phyloP scores from a whole-genome alignment of 2,113 vertebrate genomes.

The Furnarius figulus region DNA sequence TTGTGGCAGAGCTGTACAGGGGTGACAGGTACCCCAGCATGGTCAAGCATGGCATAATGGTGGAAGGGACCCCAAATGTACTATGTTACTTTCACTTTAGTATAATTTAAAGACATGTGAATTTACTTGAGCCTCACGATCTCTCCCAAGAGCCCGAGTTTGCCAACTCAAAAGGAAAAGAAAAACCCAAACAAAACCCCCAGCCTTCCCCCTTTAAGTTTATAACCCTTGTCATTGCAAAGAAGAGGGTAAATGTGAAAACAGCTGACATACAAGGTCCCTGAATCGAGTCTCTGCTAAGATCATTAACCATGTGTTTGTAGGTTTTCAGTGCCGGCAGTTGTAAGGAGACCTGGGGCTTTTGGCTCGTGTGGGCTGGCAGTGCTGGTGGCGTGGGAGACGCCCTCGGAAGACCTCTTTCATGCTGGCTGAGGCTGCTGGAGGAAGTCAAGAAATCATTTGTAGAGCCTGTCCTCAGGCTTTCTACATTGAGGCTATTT shows the following conservation, averaged over 20 bases:
- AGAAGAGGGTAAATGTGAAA: slow-evolving; percentile 22
- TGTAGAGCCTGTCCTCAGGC: neutral
- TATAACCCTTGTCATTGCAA: neutral
- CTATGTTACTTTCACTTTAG: fast-evolving
- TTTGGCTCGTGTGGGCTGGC: neutral
- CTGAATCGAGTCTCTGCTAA: neutral
- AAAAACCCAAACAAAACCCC: neutral
- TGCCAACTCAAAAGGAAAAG: neutral
- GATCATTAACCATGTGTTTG: neutral
- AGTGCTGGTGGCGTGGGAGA: fast-evolving
- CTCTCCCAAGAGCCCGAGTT: neutral
- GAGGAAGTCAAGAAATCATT: neutral
- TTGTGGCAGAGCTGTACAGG: neutral
- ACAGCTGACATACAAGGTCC: neutral
- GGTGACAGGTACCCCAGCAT: neutral
- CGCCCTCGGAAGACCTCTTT: neutral
- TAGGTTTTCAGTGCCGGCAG: neutral
- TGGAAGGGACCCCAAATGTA: neutral
- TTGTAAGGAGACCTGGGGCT: neutral
- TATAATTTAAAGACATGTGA: neutral
- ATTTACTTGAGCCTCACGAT: neutral
- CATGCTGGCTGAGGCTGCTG: neutral
- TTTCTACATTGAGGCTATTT: neutral
- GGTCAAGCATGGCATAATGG: neutral
- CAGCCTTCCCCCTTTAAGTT: neutral